Base-by-base conservation (phyloP, 2,113 vertebrate species). In the Mugil cephalus region DNA sequence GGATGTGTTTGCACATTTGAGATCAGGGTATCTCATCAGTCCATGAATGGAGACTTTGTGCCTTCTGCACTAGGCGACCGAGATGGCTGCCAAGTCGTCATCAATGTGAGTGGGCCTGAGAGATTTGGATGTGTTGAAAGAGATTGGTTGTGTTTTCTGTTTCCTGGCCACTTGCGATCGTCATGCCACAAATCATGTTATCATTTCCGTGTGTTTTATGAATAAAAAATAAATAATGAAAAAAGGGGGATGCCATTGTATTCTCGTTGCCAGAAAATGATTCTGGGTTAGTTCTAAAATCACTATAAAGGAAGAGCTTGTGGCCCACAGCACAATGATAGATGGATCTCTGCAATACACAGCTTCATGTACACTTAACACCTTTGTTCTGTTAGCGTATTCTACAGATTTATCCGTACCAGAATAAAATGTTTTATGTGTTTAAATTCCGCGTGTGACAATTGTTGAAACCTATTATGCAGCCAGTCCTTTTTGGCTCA, bases 251-350 rank as follows among this genome's bases (percentile, higher is more conserved):
- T 17, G 51, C 4, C 4, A 13, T 40, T 55, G 10, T 71, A 45
- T 63, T 56, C 45, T 69, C 38, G 15, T 70, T 69, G 55, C 68
- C 77, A 80, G 69, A 66, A 59, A 80, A 69, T 38, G 55, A 82
- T 81, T 68, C 45, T 66, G 63, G 46, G 54, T 65, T 61, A 30
- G 52, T 79, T 86, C 35, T 69, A 75, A 61, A 38, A 21, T 77
- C 75, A 63, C 48, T 76, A 68, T 84, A 89, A 79, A 84, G 83
- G 84, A 76, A 63, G 67, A 63, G 78, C 63, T 60, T 74, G 75
- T 77, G 53, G 50, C 58, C 39, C 51, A 82, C 79, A 84, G 65
- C 60, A 35, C 52, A 51, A 43, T 74, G 77, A 91, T 79, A 88
- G 76, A 75, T 80, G 19, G 47, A 8, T 66, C 77, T 87, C 79